Base-by-base conservation (phyloP, 2,113 vertebrate species). In the Rhinichthys klamathensis region DNA sequence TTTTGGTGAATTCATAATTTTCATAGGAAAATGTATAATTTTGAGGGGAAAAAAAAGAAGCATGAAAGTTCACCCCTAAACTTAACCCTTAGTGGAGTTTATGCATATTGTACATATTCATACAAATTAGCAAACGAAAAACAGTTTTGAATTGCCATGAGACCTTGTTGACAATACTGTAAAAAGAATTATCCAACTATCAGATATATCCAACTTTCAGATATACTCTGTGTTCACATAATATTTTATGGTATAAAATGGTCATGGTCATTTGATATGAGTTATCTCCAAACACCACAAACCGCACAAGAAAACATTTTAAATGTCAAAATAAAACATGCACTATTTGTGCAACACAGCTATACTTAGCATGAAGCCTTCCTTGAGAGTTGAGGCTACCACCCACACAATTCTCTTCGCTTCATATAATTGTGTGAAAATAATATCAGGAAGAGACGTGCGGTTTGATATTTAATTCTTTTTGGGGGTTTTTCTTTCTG, bases 361-460 rank as follows among this genome's bases (percentile, higher is more conserved):
- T 88, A 88, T 86, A 76, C 80, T 84, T 86, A 88, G 87, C 79
- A 65, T 70, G 25, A 30, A 70, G 81, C 81, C 79, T 58, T 84
- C 63, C 60, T 72, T 69, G 60, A 73, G 35, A 74, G 75, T 80
- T 56, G 74, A 75, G 73, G 79, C 46, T 61, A 32, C 84, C 85
- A 35, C 87, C 87, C 79, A 86, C 87, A 67, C 73, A 3, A 69
- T 70, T 78, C 25, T 76, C 51, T n/a, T 63, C 30, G 18, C 25
- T 77, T 70, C 77, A 60, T 65, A 54, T 81, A 83, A 88, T 84
- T 63, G 54, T 89, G 65, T 72, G 41, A 74, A 88, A 88, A 81
- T 86, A 70, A 88, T 84, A 81, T 86, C 81, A 86, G 87, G 32
- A 46, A 58, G 54, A 78, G 79, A 82, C 41, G 18, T 80, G 74